Percentiles rank a stretch among this genome's conserved stretches.
phyloP scores from a whole-genome alignment of 2,797 vertebrate species.

The Tauraco hartlaubi region DNA sequence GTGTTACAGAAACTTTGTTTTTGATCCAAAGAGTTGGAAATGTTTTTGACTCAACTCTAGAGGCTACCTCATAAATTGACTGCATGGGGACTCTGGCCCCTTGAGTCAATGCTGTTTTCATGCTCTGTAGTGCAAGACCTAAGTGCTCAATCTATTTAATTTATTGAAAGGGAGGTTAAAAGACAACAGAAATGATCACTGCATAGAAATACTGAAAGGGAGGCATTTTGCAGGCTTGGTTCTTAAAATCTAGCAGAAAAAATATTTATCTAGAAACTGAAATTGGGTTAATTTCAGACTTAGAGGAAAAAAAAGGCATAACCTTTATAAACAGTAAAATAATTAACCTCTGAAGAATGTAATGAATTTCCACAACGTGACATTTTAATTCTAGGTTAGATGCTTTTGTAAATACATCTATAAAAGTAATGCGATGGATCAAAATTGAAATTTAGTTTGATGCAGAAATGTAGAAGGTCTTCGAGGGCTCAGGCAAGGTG shows the following conservation, averaged over 20 bases:
- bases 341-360: not conserved
- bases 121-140: not conserved
- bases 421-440: not conserved
- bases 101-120: constrained; percentile 1
- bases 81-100: not conserved
- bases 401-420: not conserved
- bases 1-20: not conserved
- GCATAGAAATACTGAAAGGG: not conserved
- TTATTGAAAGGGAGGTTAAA: constrained; percentile 9
- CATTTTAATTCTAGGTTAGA: not conserved
- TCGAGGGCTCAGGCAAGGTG: not conserved
- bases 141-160: not conserved
- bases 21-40: not conserved
- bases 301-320: not conserved
- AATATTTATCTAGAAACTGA: not conserved
- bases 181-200: not conserved
- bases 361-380: not conserved
- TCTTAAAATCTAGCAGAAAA: not conserved
- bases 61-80: not conserved
- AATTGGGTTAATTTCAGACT: not conserved
- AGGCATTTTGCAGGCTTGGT: not conserved
- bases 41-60: not conserved
- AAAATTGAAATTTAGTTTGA: not conserved
- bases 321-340: not conserved
- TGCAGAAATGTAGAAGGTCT: not conserved